Base-by-base conservation (phyloP, 2,113 vertebrate genomes). In the Ammodytes dubius region DNA sequence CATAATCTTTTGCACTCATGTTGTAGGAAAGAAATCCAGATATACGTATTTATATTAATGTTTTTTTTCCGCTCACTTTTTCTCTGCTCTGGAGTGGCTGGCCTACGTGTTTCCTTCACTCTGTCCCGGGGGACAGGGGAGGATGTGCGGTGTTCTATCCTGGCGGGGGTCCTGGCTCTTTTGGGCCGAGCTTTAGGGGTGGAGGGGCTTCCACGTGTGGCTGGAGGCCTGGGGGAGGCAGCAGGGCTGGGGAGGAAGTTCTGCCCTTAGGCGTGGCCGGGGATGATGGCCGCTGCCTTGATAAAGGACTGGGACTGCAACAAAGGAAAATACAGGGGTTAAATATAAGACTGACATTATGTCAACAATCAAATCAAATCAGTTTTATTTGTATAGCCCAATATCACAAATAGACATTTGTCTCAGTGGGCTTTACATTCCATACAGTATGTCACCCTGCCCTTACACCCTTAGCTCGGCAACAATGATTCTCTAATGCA, bases 111-210 rank as follows among this genome's bases (percentile, higher is more conserved):
- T n/a, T 93, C 89, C 65, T 46, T 88, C 73, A 94, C 92, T 85
- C 93, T 95, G 81, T 94, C 95, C 0, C 94, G 87, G 0, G 86
- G 77, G 13, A 58, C 46, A 0, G 94, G 94, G 0, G 94, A 93
- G 46, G 96, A 94, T 3, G 85, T 93, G 9, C 87, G 84, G 40
- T 87, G 91, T 54, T 95, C 93, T 0, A 87, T 81, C 43, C 94
- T 94, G 0, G 64, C 90, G 0, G 92, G 93, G 3, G 94, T 91
- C 67, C 94, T 88, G 68, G 95, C 93, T 90, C 96, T 95, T 92
- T 96, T 96, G 46, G 95, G 95, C 45, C 94, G 94, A 53, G 84
- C 91, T 84, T 96, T 97, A 27, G 96, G 96, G 8, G 96, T 96
- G 1, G 95, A 87, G 5, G 95, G 96, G 85, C 88, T 77, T 10